Percentiles rank a stretch among this genome's conserved stretches.
Conservation (phyloP, 2,888 invertebrate genomes). For the Cepaea hortensis region DNA sequence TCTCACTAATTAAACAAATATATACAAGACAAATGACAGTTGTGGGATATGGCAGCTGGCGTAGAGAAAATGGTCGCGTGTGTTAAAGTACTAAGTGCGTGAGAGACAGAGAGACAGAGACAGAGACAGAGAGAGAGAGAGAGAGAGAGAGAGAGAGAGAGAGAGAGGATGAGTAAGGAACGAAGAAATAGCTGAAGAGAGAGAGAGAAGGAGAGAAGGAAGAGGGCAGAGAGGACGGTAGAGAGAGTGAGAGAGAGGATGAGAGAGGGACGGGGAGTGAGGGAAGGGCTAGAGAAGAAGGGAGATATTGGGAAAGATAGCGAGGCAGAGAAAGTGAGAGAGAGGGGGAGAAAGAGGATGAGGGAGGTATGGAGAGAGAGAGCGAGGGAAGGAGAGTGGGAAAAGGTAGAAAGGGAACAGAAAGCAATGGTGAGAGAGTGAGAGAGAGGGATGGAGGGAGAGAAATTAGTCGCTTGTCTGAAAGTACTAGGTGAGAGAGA, state of each 20-base stretch:
- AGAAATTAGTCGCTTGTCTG: background rate
- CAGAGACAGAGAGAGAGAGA: background rate
- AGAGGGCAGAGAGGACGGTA: background rate
- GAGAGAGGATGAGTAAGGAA: background rate
- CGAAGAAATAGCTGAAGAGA: background rate
- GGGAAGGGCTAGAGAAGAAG: background rate
- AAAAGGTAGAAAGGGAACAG: conserved; percentile 27
- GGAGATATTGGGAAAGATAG: background rate
- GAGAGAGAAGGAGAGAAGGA: background rate
- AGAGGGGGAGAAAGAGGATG: background rate
- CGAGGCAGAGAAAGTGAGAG: background rate
- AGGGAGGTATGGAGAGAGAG: conserved; percentile 5
- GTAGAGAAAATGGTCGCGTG: too few species aligned
- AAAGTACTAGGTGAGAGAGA: background rate
- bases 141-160: background rate
- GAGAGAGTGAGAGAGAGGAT: background rate
- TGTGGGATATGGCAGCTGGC: too few species aligned
- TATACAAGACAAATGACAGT: too few species aligned
- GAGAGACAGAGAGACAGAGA: background rate
- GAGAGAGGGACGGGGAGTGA: background rate
- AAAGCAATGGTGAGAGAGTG: conserved; percentile 30
- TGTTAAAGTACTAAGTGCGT: too few species aligned
- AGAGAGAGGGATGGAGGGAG: conserved; percentile 26
- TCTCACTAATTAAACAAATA: too few species aligned
- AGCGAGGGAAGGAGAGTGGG: conserved; percentile 29